Conservation (phyloP, 30 jellyfish, hydroid and myxozoan species). For the Cassiopea xamachana region DNA sequence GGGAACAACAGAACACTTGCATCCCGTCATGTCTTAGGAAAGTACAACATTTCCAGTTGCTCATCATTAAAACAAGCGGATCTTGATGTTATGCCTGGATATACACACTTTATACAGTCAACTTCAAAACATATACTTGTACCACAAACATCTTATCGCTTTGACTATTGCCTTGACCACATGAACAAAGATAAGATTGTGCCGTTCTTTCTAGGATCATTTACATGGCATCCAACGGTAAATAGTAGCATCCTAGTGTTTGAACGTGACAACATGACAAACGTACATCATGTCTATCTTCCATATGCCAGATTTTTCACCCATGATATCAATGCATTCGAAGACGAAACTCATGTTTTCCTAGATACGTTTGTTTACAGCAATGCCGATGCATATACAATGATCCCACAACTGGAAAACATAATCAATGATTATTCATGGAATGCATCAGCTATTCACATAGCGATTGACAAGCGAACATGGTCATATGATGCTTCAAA, state of each 20-base stretch:
- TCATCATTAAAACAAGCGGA: constrained; percentile 40
- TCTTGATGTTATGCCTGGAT: constrained; percentile 66
- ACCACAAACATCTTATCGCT: constrained; percentile 29
- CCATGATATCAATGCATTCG: constrained; percentile 37
- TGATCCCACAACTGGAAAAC: constrained; percentile 14
- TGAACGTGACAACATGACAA: constrained; percentile 43
- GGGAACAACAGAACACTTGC: constrained; percentile 51
- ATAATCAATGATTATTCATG: constrained; percentile 29
- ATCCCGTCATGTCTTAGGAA: constrained; percentile 57
- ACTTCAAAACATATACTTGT: constrained; percentile 15
- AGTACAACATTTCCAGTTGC: constrained; percentile 50
- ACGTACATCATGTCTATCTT: too few relatives aligned
- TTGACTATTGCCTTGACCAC: constrained; percentile 41
- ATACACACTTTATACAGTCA: constrained; percentile 51
- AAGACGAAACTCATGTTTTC: constrained; percentile 50
- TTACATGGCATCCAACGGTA: constrained; percentile 63
- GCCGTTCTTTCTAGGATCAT: constrained; percentile 40
- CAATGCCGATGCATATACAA: constrained; percentile 50
- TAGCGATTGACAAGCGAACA: constrained; percentile 57
- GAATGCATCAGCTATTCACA: constrained; percentile 50
- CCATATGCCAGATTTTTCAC: too few relatives aligned
- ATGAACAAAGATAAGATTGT: constrained; percentile 5
- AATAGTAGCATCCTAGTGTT: constrained; percentile 61
- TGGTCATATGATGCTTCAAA: constrained; percentile 53
- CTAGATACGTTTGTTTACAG: constrained; percentile 66